Conservation (phyloP, 2,113 vertebrate genomes). For the Labrus mixtus region DNA sequence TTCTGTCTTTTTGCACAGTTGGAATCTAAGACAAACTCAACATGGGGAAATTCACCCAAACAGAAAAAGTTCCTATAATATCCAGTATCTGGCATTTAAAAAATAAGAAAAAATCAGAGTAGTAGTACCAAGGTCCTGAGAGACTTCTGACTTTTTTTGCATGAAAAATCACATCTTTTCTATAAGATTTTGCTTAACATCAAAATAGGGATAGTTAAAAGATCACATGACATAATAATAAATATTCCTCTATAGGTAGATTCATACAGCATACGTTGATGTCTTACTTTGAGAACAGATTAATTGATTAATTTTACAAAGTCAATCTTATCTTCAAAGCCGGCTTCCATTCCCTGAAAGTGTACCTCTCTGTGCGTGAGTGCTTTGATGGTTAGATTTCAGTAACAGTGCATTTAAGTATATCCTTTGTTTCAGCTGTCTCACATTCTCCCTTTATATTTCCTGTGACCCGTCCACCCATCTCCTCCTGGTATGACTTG, state of each 20-base stretch:
- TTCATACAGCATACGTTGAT: no score
- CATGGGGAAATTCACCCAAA: constrained; percentile 11
- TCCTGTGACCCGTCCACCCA: constrained; percentile 11
- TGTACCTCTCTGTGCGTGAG: neutral
- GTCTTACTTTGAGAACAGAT: no score
- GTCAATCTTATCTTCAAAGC: no score
- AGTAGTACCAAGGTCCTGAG: no score
- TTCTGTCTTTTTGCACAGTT: constrained; percentile 33
- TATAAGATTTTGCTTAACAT: neutral
- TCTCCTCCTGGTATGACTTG: constrained; percentile 11
- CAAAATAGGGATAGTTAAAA: neutral
- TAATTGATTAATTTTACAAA: no score
- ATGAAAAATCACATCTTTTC: neutral
- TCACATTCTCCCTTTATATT: neutral
- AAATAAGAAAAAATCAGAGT: neutral
- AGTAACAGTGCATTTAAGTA: neutral
- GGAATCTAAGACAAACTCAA: neutral
- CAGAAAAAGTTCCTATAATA: neutral
- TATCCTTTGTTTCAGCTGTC: neutral
- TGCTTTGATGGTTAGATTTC: neutral
- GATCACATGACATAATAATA: neutral
- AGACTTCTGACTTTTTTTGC: neutral
- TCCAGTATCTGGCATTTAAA: neutral
- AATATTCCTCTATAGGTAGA: neutral
- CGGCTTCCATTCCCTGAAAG: neutral